These are phyloP conservation scores for Falco novaeseelandiae DNA, from an alignment of 2,797 vertebrate genomes.

Conservation along the genomic window DNA sequence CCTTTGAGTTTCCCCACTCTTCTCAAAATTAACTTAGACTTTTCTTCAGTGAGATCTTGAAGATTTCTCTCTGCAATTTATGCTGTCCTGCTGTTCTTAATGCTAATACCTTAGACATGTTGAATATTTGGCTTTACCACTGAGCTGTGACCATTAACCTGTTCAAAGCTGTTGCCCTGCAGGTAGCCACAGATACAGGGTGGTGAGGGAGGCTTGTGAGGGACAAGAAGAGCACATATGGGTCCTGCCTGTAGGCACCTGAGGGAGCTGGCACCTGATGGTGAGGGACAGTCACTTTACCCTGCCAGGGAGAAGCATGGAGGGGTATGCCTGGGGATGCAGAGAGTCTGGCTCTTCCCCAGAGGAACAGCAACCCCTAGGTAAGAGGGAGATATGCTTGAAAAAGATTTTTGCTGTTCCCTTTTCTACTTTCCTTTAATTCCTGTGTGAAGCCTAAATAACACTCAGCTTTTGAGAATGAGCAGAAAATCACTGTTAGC, in stretches of 20 bases:
- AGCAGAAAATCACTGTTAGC: not conserved
- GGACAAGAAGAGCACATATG: fast-evolving
- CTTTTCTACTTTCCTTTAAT: not conserved
- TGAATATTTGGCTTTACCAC: not conserved
- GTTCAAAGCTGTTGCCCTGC: not conserved
- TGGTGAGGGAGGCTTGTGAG: not conserved
- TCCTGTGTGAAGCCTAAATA: not conserved
- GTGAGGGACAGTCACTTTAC: not conserved
- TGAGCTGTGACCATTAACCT: not conserved
- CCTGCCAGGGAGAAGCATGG: not conserved
- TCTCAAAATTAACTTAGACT: not conserved
- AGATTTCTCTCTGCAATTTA: not conserved
- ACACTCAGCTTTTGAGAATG: not conserved
- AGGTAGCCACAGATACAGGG: not conserved
- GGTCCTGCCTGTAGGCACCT: not conserved
- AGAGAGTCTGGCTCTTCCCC: not conserved
- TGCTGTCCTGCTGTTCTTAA: not conserved
- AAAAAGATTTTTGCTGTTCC: not conserved
- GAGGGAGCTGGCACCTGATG: not conserved
- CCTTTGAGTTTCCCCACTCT: not conserved
- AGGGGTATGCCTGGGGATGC: not conserved
- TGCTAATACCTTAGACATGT: no score
- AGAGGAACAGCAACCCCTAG: not conserved
- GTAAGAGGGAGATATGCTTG: not conserved
- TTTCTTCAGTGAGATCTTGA: not conserved